Evolutionary conservation across 2,113 vertebrate species (phyloP), one percentile per base, ranked within the genome.

Genomic region (Larimichthys crocea): DNA sequence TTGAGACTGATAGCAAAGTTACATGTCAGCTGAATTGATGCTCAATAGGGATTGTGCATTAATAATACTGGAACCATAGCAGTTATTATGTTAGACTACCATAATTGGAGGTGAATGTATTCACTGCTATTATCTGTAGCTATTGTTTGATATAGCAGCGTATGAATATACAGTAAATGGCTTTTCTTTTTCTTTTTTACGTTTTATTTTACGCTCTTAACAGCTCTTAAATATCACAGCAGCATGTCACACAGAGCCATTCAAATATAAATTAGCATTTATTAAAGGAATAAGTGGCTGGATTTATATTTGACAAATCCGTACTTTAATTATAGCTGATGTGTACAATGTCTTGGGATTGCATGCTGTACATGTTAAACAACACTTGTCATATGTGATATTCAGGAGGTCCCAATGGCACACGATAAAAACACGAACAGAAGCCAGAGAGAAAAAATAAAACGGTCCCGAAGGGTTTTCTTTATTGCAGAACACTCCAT

Each of bases 401-500:
- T 50, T 19, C 16, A 31, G 64, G 1, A 10, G 22, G 40, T 26
- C 24, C 22, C 40, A 46, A 3, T 4, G 35, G 40, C 40, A 42
- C 11, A 55, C 4, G 35, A 26, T 48, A 46, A 20, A n/a, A 48
- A 60, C 16, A 31, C 26, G 35, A 6, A 35, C 12, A n/a, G 35
- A 17, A 29, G 20, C 42, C 1, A 68, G 4, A 4, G 0, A 10
- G n/a, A 50, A 16, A 65, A 31, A 49, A 26, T 68, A 50, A 50
- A 42, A 17, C 52, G 74, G 35, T 8, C 42, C 40, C 42, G 22
- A 53, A 5, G 10, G 2, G 9, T 52, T 2, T 65, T 61, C 81
- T 76, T 76, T 60, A 70, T 53, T 66, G 69, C 55, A 44, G 57
- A 61, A 68, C 26, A 19, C 69, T 74, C 16, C 4, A 24, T 74